Percentiles rank a stretch among this genome's conserved stretches.
phyloP scores from a whole-genome alignment of 1,140 invertebrate genomes.

The Forficula auricularia region DNA sequence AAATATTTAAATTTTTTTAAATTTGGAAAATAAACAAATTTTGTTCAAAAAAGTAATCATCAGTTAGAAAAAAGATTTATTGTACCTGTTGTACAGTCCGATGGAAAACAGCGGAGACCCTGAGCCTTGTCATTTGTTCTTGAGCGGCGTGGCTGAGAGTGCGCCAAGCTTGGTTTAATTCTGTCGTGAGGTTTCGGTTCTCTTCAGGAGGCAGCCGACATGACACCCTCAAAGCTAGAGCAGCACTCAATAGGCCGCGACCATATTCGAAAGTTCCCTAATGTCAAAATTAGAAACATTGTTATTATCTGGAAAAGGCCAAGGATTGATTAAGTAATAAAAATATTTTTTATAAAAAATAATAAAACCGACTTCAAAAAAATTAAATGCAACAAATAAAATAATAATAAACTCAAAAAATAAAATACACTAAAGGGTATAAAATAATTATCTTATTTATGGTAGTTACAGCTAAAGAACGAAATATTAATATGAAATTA shows the following conservation, averaged over 20 bases:
- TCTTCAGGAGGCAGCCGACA: slow-evolving; percentile 43
- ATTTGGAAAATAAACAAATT: too few species aligned
- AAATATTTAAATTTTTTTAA: too few species aligned
- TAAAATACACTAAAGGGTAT: too few species aligned
- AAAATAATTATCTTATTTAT: too few species aligned
- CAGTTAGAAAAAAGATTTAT: too few species aligned
- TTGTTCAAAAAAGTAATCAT: too few species aligned
- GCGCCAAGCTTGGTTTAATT: slow-evolving; percentile 48
- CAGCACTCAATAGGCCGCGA: slow-evolving; percentile 52
- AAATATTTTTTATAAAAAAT: too few species aligned
- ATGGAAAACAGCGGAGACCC: slow-evolving; percentile 59
- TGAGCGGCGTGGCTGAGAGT: slow-evolving; percentile 48
- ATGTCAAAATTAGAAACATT: slow-evolving; percentile 10
- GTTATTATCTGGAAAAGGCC: background rate
- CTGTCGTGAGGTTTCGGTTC: slow-evolving; percentile 33
- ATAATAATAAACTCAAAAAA: too few species aligned
- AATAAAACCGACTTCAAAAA: too few species aligned
- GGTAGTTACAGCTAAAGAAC: too few species aligned
- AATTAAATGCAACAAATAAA: too few species aligned
- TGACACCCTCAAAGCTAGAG: slow-evolving; percentile 51
- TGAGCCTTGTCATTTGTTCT: slow-evolving; percentile 55
- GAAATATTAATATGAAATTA: too few species aligned
- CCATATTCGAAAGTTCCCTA: slow-evolving; percentile 66
- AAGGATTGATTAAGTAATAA: background rate
- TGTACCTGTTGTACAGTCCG: slow-evolving; percentile 49